These are phyloP conservation scores for Leptogaster cylindrica DNA, from an alignment of 2,888 invertebrate species.

Conservation along the genomic window DNA sequence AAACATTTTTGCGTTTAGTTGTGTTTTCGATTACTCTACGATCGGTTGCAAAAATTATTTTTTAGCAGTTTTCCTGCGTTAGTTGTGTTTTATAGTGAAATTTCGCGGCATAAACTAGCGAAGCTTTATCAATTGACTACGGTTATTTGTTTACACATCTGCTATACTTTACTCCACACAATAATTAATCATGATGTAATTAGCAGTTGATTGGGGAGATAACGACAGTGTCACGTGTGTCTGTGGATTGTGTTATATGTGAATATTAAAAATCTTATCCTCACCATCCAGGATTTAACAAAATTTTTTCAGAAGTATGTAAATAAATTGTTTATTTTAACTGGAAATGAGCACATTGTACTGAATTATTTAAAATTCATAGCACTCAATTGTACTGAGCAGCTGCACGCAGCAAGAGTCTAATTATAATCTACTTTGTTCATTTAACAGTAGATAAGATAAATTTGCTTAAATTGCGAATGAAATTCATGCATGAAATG, in stretches of 20 bases:
- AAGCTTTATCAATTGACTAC: not conserved
- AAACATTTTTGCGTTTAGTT: conserved; percentile 43
- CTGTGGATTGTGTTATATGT: conserved; percentile 20
- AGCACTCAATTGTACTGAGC: no score
- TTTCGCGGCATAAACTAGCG: not conserved
- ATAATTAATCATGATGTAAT: conserved; percentile 8
- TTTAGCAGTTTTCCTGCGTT: conserved; percentile 2
- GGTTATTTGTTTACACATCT: conserved; percentile 20
- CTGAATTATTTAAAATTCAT: no score
- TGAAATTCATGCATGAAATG: no score
- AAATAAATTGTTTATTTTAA: no score
- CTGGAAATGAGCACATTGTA: no score
- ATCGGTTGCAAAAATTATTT: conserved; percentile 21
- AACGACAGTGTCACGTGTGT: conserved; percentile 30
- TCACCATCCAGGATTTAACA: conserved; percentile 15
- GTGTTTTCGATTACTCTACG: conserved; percentile 44
- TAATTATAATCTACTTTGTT: no score
- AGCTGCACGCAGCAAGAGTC: no score
- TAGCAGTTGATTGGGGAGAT: conserved; percentile 1
- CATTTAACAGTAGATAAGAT: no score
- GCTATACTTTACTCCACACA: not conserved
- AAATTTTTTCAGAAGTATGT: conserved; percentile 3
- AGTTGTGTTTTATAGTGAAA: conserved; percentile 16
- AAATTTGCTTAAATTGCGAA: no score
- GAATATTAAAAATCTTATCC: conserved; percentile 10